Evolutionary conservation across 2,888 invertebrate species (phyloP), one percentile per base, ranked within the genome.

Genomic region (Linnaemya tessellans): DNA sequence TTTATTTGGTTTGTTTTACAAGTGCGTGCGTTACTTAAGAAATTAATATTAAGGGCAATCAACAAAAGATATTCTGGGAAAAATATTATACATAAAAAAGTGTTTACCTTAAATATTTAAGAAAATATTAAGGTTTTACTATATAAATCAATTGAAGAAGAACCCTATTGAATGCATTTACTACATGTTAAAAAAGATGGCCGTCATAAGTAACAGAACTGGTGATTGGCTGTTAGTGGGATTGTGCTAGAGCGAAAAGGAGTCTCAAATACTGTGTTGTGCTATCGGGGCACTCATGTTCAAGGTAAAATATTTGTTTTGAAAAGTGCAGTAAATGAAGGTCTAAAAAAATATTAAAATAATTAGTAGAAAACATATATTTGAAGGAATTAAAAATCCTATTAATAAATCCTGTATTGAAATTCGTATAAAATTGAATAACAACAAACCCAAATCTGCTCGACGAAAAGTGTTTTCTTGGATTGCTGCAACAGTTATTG

Each of bases 21-120:
- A 22, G 54, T 54, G 54, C 54, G 54, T 22, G 13, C 4, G 9
- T 54, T 54, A 22, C 22, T 54, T 54, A 54, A 54, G 51, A 51
- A 10, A 51, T 10, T 43, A 11, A 9, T 13, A 43, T 3, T 43
- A 35, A 35, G 11, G 3, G 43, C 5, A 43, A 43, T 9, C 11
- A 9, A 43, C 5, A 9, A 43, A 4, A 2, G 15, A 10, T 43
- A 43, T 43, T 43, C 9, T 13, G 11, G 43, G 2, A n/a, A n/a
- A n/a, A n/a, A n/a, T n/a, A n/a, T n/a, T n/a, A n/a, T n/a, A n/a
- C n/a, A 43, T 43, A 43, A 51, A 20, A 51, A 51, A 18, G 51
- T 51, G 51, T 51, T 51, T 7, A 20, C 8, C 20, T 51, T 1
- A 18, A 51, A 51, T 20, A 18, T 51, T 51, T 51, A 8, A 5